A percentile compares a stretch with the other conserved stretches of the same genome.
phyloP scores from a whole-genome alignment of 2,113 vertebrate genomes.

The Hydrolagus affinis region DNA sequence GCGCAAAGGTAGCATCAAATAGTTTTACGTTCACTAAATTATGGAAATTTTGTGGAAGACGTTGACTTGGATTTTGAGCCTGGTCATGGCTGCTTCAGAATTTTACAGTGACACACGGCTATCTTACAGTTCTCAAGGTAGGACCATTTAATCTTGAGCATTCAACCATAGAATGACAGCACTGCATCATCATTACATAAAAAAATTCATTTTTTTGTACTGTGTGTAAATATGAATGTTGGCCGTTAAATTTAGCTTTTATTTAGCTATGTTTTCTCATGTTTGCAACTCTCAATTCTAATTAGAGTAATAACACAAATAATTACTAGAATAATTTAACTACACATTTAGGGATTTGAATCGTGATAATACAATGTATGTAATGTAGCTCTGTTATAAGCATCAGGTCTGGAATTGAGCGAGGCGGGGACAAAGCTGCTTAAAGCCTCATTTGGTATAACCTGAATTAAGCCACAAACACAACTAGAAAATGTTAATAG shows the following conservation, averaged over 20 bases:
- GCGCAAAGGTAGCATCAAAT: slow-evolving; percentile 65
- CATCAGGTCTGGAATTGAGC: not conserved
- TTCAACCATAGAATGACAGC: not conserved
- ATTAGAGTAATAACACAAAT: not conserved
- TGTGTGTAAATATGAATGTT: not conserved
- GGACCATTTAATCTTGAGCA: slow-evolving; percentile 36
- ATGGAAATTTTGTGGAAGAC: slow-evolving; percentile 99
- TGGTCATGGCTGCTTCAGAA: slow-evolving; percentile 85
- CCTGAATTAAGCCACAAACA: not conserved
- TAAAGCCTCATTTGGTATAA: not conserved
- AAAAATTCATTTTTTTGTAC: not conserved
- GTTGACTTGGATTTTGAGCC: slow-evolving; percentile 93
- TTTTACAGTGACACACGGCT: slow-evolving; percentile 74
- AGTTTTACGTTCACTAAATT: slow-evolving; percentile 74
- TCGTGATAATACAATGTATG: not conserved
- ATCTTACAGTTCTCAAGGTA: slow-evolving; percentile 95
- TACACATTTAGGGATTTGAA: not conserved
- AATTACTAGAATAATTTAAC: not conserved
- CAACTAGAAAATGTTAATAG: not conserved
- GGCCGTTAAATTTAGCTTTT: not conserved
- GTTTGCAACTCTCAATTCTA: not conserved
- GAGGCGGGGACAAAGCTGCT: not conserved
- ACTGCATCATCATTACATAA: not conserved
- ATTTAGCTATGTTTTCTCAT: not conserved
- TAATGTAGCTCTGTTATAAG: not conserved